A percentile compares a stretch with the other conserved stretches of the same genome.
Conservation (phyloP, 1,140 invertebrate species). For the Drosophila pandora region DNA sequence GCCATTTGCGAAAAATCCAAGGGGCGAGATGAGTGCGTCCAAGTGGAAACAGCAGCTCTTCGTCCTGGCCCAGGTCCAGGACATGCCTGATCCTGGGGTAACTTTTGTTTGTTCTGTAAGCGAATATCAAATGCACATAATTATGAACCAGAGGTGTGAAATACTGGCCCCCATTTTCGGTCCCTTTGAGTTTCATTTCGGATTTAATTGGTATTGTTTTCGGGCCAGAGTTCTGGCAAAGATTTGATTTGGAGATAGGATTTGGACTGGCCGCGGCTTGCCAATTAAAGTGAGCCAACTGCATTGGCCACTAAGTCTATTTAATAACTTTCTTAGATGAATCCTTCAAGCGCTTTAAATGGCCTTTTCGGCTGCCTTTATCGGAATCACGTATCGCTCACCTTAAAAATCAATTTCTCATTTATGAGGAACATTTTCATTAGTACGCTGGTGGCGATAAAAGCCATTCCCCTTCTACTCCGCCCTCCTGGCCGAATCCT, state of each 20-base stretch:
- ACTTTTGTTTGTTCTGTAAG: slow-evolving; percentile 57
- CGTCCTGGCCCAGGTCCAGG: slow-evolving; percentile 26
- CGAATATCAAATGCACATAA: slow-evolving; percentile 60
- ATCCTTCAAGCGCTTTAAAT: background rate
- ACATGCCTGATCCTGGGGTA: slow-evolving; percentile 24
- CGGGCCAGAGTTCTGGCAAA: background rate
- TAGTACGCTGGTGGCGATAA: slow-evolving; percentile 44
- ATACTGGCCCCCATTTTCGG: slow-evolving; percentile 18
- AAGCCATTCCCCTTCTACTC: slow-evolving; percentile 24
- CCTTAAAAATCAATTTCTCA: slow-evolving; percentile 66
- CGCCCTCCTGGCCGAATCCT: slow-evolving; percentile 39
- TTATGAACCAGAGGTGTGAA: slow-evolving; percentile 71
- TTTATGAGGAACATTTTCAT: slow-evolving; percentile 61
- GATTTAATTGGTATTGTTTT: slow-evolving; percentile 56
- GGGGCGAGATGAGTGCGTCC: slow-evolving; percentile 40
- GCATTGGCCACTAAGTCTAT: slow-evolving; percentile 40
- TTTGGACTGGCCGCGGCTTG: slow-evolving; percentile 27
- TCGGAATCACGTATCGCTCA: slow-evolving; percentile 25
- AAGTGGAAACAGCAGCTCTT: slow-evolving; percentile 52
- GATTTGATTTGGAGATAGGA: slow-evolving; percentile 17
- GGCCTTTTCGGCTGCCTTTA: background rate
- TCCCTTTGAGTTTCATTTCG: slow-evolving; percentile 36
- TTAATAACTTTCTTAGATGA: background rate
- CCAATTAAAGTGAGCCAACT: slow-evolving; percentile 47
- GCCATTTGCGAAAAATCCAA: slow-evolving; percentile 21